phyloP scores from a whole-genome alignment of 1,140 invertebrate genomes.

The Diorhabda sublineata region DNA sequence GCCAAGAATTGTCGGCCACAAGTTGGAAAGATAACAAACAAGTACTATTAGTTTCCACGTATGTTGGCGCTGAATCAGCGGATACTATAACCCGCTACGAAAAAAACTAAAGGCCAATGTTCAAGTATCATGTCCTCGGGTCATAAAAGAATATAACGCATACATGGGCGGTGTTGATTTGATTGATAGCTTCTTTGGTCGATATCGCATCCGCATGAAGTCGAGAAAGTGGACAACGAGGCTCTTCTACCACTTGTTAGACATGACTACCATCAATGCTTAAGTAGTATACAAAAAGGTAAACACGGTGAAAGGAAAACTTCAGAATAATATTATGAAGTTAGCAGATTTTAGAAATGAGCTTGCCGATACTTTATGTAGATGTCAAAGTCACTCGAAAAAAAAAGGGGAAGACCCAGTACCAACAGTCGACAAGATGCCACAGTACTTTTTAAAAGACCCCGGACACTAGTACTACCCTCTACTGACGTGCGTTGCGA shows the following conservation, averaged over 20 bases:
- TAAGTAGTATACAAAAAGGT: slow-evolving; percentile 25
- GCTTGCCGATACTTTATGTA: not conserved
- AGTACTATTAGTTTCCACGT: not conserved
- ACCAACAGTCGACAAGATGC: too few relatives aligned
- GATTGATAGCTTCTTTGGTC: slow-evolving; percentile 46
- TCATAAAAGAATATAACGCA: slow-evolving; percentile 9
- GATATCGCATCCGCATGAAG: slow-evolving; percentile 46
- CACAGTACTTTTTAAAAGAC: too few relatives aligned
- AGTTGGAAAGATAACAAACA: slow-evolving; percentile 10
- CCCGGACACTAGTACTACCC: too few relatives aligned
- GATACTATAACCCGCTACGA: not conserved
- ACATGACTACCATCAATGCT: slow-evolving; percentile 38
- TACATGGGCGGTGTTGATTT: slow-evolving; percentile 51
- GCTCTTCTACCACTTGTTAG: slow-evolving; percentile 49
- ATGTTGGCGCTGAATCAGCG: not conserved
- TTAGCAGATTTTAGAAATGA: not conserved
- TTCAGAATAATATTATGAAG: not conserved
- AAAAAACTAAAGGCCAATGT: slow-evolving; percentile 5
- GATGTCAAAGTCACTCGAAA: not conserved
- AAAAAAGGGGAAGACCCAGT: slow-evolving; percentile 1
- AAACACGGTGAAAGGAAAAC: not conserved
- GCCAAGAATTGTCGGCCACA: not conserved
- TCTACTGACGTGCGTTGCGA: too few relatives aligned
- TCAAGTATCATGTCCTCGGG: not conserved
- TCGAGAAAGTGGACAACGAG: slow-evolving; percentile 47